A percentile compares a stretch with the other conserved stretches of the same genome.
These are phyloP conservation scores for Ligdia adustata DNA, from an alignment of 2,888 invertebrate genomes.

Conservation along the genomic window DNA sequence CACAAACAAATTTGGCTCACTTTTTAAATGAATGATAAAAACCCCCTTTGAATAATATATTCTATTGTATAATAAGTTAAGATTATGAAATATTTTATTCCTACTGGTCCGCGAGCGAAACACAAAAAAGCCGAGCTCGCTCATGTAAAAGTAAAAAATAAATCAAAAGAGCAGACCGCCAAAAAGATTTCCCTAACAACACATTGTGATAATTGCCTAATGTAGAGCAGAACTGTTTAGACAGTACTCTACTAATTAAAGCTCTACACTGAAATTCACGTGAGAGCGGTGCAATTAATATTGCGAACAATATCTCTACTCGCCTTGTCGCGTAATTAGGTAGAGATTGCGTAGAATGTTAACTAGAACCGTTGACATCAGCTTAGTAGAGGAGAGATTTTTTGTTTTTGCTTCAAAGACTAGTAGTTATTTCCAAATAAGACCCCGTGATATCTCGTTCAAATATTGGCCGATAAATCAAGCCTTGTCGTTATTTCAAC, in stretches of 20 bases:
- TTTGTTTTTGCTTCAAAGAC: not conserved
- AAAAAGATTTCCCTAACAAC: conserved; percentile 23
- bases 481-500: too few species aligned
- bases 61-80: too few species aligned
- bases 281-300: conserved; percentile 36
- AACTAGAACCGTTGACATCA: conserved; percentile 1
- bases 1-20: too few species aligned
- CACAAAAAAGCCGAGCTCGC: too few species aligned
- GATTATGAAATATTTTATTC: too few species aligned
- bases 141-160: too few species aligned
- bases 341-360: conserved; percentile 15
- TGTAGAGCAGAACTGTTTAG: conserved; percentile 23
- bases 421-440: too few species aligned
- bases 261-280: conserved; percentile 24
- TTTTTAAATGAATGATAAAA: too few species aligned
- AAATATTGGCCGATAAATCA: too few species aligned
- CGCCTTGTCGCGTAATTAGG: conserved; percentile 26
- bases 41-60: too few species aligned
- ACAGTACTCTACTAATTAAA: conserved; percentile 23
- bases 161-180: not conserved
- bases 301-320: conserved; percentile 33
- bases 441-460: too few species aligned
- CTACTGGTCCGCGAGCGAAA: too few species aligned
- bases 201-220: conserved; percentile 27
- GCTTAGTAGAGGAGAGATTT: not conserved